phyloP scores from a whole-genome alignment of 2,797 vertebrate genomes.

The Catharus ustulatus region DNA sequence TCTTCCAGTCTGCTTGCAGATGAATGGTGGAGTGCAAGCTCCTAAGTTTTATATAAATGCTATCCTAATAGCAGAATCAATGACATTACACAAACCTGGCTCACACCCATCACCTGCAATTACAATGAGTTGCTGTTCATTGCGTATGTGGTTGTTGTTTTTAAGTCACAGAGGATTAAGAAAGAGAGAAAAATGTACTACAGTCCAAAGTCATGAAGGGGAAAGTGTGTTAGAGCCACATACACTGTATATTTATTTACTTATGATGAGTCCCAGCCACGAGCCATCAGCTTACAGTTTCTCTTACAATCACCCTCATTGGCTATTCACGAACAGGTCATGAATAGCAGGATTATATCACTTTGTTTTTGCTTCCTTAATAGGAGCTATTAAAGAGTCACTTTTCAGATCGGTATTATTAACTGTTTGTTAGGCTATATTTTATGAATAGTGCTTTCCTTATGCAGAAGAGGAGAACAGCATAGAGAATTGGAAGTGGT shows the following conservation, averaged over 20 bases:
- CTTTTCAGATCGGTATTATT: conserved; percentile 58
- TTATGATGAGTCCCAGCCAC: conserved; percentile 40
- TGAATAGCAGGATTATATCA: conserved; percentile 47
- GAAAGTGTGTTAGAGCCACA: conserved; percentile 50
- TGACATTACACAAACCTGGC: conserved; percentile 51
- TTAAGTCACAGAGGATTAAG: conserved; percentile 66
- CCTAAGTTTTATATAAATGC: conserved; percentile 18
- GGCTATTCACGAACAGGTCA: conserved; percentile 48
- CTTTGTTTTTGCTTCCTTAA: conserved; percentile 65
- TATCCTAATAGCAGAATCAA: conserved; percentile 50
- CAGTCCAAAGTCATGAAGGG: conserved; percentile 57
- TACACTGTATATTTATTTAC: conserved; percentile 62
- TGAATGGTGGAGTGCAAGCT: background rate
- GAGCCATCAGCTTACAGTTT: conserved; percentile 56
- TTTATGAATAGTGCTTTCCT: conserved; percentile 54
- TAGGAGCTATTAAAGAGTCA: conserved; percentile 59
- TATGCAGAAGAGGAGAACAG: conserved; percentile 23
- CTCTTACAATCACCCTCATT: conserved; percentile 46
- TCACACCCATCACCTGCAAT: conserved; percentile 46
- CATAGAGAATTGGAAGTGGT: conserved; percentile 4
- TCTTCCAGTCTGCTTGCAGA: background rate
- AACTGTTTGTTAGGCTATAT: conserved; percentile 51
- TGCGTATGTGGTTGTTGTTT: conserved; percentile 39
- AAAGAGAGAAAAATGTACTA: conserved; percentile 63
- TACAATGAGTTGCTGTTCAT: conserved; percentile 65